Conservation (phyloP, 2,888 invertebrate species). For the Zaprionus lineosus region DNA sequence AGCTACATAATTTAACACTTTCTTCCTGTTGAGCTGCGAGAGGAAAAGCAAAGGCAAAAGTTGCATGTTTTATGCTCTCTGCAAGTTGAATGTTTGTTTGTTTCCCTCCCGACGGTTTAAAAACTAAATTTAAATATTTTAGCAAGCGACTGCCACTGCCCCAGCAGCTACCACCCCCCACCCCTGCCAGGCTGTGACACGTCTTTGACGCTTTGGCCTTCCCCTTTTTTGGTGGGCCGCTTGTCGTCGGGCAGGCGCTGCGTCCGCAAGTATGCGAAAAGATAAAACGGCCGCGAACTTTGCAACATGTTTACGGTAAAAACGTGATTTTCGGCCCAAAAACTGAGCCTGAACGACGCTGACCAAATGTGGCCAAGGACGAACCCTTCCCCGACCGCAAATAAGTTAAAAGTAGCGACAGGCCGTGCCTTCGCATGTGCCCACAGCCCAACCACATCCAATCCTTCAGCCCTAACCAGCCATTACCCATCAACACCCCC, state of each 20-base stretch:
- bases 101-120: constrained; percentile 33
- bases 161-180: neutral
- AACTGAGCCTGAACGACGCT: constrained; percentile 41
- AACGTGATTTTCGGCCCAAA: constrained; percentile 74
- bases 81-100: constrained; percentile 6
- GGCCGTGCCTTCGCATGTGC: no score
- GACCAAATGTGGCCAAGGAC: constrained; percentile 73
- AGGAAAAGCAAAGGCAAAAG: constrained; percentile 9
- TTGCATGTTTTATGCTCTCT: constrained; percentile 26
- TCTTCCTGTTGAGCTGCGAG: no score
- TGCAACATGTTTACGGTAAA: constrained; percentile 78
- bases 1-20: neutral
- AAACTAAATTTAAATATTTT: constrained; percentile 67
- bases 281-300: constrained; percentile 74
- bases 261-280: constrained; percentile 55
- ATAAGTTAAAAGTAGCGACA: constrained; percentile 67
- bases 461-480: no score
- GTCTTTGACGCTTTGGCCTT: constrained; percentile 69
- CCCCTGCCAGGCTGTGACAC: constrained; percentile 43
- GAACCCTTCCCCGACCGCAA: constrained; percentile 71
- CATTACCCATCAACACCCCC: no score
- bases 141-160: constrained; percentile 26
- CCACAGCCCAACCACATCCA: no score
- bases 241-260: neutral
- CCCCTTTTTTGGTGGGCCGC: constrained; percentile 34